Conservation (phyloP, 1,140 invertebrate genomes). For the Panagrolaimus sp. region DNA sequence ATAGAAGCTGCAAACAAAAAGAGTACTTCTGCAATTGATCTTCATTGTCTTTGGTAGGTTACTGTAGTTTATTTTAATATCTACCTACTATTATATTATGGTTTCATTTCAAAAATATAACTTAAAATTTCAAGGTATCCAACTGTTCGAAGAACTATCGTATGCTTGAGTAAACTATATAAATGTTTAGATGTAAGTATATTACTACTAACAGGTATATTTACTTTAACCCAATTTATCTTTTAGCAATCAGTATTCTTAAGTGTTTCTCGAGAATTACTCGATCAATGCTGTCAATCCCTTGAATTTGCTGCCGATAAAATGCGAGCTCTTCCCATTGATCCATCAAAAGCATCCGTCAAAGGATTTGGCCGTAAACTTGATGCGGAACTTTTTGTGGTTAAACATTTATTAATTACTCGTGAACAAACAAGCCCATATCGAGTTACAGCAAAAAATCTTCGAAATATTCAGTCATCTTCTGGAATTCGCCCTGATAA, state of each 20-base stretch:
- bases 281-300: conserved; percentile 82
- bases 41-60: conserved; percentile 99
- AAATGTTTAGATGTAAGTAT: conserved; percentile 76
- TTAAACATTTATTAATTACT: conserved; percentile 92
- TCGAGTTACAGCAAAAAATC: conserved; percentile 62
- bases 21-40: conserved; percentile 74
- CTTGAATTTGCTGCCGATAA: conserved; percentile 69
- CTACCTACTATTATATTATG: no score
- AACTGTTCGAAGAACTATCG: conserved; percentile 82
- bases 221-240: conserved; percentile 13
- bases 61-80: no score
- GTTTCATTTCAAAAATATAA: no score
- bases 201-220: conserved; percentile 19
- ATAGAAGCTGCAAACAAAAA: neutral
- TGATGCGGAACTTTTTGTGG: conserved; percentile 91
- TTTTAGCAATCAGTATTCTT: conserved; percentile 79
- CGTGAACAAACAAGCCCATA: conserved; percentile 96
- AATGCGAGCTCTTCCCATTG: conserved; percentile 55
- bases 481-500: neutral
- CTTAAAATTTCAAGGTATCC: conserved; percentile 64
- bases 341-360: conserved; percentile 22
- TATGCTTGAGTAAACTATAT: conserved; percentile 88
- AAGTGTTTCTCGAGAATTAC: conserved; percentile 86
- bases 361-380: conserved; percentile 60
- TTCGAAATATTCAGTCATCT: conserved; percentile 10